Evolutionary conservation across 2,113 vertebrate species (phyloP).

Genomic region (Upupa epops): DNA sequence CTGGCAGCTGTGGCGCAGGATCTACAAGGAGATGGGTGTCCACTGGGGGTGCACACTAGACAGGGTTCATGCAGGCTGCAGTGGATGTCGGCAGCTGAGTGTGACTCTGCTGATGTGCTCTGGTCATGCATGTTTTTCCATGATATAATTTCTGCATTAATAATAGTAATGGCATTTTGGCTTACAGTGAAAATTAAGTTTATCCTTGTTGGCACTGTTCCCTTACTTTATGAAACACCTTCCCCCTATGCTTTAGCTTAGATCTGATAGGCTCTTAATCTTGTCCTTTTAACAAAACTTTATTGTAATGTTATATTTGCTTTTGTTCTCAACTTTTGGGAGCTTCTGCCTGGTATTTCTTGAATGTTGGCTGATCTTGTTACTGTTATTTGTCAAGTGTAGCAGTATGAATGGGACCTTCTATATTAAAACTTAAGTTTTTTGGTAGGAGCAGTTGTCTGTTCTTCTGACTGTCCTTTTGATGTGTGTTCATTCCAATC

Average conservation of each 20-base stretch:
- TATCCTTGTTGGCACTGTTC: neutral
- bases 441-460: slow-evolving; percentile 43
- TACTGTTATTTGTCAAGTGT: neutral
- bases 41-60: neutral
- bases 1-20: neutral
- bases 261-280: neutral
- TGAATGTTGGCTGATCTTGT: neutral
- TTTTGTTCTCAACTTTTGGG: neutral
- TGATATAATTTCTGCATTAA: neutral
- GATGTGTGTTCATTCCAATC: slow-evolving; percentile 47
- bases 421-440: slow-evolving; percentile 9
- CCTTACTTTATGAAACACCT: neutral
- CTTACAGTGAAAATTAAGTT: neutral
- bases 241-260: neutral
- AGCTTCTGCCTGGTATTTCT: neutral
- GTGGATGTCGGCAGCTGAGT: neutral
- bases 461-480: slow-evolving; percentile 63
- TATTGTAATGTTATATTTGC: neutral
- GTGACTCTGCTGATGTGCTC: neutral
- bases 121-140: neutral
- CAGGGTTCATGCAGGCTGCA: neutral
- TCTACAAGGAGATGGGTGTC: neutral
- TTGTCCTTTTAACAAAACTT: neutral
- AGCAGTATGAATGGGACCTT: neutral
- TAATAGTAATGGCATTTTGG: neutral